Conservation (phyloP, 2,113 vertebrate genomes). For the Coptodon bakossiorum region DNA sequence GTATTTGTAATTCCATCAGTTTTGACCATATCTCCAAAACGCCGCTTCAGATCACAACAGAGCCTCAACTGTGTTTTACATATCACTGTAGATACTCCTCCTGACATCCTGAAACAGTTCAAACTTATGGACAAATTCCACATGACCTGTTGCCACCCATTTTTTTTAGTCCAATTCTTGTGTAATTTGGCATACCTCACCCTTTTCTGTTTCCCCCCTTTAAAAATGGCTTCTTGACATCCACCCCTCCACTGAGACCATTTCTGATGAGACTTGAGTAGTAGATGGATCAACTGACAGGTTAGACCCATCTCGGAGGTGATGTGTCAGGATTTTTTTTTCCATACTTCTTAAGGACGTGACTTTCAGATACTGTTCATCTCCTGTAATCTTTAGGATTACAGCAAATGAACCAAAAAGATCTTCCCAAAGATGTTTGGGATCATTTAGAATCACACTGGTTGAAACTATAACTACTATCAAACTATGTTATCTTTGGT, state of each 20-base stretch:
- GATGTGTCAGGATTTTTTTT: background rate
- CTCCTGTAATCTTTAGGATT: background rate
- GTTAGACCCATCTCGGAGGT: background rate
- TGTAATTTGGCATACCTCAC: background rate
- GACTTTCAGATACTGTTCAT: background rate
- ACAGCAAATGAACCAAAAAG: background rate
- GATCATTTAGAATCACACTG: background rate
- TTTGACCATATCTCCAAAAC: background rate
- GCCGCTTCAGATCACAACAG: background rate
- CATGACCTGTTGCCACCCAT: background rate
- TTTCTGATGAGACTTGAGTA: background rate
- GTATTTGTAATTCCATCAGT: background rate
- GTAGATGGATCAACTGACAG: background rate
- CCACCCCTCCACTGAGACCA: background rate
- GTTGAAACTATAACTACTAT: background rate
- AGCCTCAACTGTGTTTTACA: background rate
- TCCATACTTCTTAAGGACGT: background rate
- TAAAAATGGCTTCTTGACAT: background rate
- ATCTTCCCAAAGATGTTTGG: background rate
- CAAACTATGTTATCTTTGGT: background rate
- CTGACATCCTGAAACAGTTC: background rate
- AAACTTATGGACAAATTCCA: background rate
- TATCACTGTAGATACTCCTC: background rate
- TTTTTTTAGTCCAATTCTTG: background rate
- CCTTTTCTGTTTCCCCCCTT: background rate